phyloP scores from a whole-genome alignment of 1,140 invertebrate genomes.

The Heliconius hermathena region DNA sequence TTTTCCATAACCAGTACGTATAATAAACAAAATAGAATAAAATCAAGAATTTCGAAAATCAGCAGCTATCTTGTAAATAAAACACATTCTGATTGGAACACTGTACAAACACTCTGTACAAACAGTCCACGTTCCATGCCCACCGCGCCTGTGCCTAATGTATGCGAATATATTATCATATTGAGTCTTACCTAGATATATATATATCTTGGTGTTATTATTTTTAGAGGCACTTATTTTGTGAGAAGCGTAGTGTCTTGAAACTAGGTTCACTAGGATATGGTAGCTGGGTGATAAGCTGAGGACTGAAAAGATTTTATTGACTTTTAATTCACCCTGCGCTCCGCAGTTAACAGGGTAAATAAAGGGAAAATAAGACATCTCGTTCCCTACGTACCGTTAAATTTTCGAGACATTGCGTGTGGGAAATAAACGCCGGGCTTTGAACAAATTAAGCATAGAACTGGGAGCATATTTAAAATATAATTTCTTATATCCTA shows the following conservation, averaged over 20 bases:
- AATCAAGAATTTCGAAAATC: not conserved
- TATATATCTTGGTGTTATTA: not conserved
- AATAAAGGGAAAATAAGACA: no score
- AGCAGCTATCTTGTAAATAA: slow-evolving; percentile 12
- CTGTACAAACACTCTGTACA: not conserved
- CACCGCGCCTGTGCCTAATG: slow-evolving; percentile 16
- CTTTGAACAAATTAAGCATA: no score
- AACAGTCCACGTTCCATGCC: slow-evolving; percentile 10
- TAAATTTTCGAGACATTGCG: not conserved
- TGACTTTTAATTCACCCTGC: no score
- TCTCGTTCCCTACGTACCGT: no score
- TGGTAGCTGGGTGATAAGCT: not conserved
- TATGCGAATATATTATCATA: slow-evolving; percentile 21
- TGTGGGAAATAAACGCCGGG: not conserved
- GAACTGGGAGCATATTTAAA: no score
- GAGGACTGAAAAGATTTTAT: no score
- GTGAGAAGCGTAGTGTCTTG: not conserved
- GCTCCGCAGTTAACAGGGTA: no score
- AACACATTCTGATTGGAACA: slow-evolving; percentile 11
- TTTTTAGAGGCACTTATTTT: not conserved
- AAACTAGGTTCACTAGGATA: not conserved
- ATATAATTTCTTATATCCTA: no score
- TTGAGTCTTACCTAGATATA: not conserved
- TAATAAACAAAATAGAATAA: not conserved
- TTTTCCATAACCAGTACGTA: not conserved